Conservation (phyloP, 2,113 vertebrate species). For the Phoenicopterus ruber region DNA sequence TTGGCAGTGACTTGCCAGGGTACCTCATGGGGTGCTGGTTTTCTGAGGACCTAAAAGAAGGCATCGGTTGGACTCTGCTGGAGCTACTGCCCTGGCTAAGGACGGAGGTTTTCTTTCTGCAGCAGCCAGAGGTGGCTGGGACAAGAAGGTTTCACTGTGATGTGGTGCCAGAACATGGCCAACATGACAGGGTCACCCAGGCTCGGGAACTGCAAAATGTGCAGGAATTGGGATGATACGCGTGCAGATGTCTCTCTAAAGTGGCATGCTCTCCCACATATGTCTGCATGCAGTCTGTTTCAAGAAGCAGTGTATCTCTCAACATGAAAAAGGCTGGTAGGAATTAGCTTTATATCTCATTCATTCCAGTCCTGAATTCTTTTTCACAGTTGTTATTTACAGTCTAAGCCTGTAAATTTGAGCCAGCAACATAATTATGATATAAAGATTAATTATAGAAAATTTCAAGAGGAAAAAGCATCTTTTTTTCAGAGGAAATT, state of each 20-base stretch:
- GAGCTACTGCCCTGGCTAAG: neutral
- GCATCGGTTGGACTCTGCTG: neutral
- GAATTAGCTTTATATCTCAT: constrained; percentile 21
- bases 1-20: neutral
- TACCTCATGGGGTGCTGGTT: neutral
- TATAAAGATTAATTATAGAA: constrained; percentile 57
- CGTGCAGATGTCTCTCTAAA: neutral
- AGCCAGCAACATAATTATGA: constrained; percentile 57
- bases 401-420: constrained; percentile 41
- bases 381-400: constrained; percentile 52
- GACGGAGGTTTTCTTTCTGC: neutral
- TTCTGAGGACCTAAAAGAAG: neutral
- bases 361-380: constrained; percentile 32
- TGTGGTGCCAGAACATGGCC: neutral
- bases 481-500: neutral
- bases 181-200: neutral
- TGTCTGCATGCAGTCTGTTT: neutral
- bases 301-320: neutral
- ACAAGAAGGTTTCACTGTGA: neutral
- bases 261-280: neutral
- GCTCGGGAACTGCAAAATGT: neutral
- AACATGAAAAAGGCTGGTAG: neutral
- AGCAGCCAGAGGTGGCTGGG: neutral
- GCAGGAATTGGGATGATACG: neutral
- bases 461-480: constrained; percentile 16